Evolutionary conservation across 2,797 vertebrate species (phyloP).

Genomic region (Argyrosomus regius): DNA sequence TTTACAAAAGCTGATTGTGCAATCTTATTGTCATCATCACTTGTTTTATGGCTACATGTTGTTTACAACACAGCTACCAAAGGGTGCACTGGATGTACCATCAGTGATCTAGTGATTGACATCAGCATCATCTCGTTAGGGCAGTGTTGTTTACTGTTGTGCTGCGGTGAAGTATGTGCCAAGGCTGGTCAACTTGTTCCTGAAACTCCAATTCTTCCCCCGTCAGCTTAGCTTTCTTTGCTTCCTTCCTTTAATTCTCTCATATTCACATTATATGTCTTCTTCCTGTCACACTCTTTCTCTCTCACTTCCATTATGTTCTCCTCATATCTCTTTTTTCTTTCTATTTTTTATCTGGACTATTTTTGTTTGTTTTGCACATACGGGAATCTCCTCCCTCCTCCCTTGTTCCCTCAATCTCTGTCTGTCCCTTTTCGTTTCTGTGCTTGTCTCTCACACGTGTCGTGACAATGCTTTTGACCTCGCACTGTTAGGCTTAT

Average conservation of each 20-base stretch:
- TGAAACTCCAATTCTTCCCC: constrained; percentile 14
- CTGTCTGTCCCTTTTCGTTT: constrained; percentile 11
- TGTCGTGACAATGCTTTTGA: constrained; percentile 58
- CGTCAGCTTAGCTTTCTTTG: constrained; percentile 42
- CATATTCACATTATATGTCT: constrained; percentile 49
- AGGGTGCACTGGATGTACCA: background rate
- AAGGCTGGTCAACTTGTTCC: constrained; percentile 12
- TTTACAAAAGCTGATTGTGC: constrained; percentile 41
- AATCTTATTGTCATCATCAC: constrained; percentile 18
- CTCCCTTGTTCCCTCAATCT: background rate
- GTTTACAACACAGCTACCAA: constrained; percentile 5
- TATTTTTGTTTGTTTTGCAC: background rate
- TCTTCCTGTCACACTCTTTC: constrained; percentile 53
- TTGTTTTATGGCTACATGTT: background rate
- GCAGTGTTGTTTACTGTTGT: constrained; percentile 18
- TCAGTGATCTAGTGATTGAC: constrained; percentile 11
- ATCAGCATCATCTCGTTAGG: constrained; percentile 10
- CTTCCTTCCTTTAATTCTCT: constrained; percentile 55
- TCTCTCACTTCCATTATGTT: constrained; percentile 27
- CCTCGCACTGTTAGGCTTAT: constrained; percentile 65
- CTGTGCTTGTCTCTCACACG: constrained; percentile 35
- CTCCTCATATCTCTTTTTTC: constrained; percentile 11
- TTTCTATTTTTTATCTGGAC: background rate
- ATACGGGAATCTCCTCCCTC: constrained; percentile 11
- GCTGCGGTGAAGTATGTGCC: constrained; percentile 16